phyloP scores from a whole-genome alignment of 1,140 invertebrate genomes.

The Sipha flava region DNA sequence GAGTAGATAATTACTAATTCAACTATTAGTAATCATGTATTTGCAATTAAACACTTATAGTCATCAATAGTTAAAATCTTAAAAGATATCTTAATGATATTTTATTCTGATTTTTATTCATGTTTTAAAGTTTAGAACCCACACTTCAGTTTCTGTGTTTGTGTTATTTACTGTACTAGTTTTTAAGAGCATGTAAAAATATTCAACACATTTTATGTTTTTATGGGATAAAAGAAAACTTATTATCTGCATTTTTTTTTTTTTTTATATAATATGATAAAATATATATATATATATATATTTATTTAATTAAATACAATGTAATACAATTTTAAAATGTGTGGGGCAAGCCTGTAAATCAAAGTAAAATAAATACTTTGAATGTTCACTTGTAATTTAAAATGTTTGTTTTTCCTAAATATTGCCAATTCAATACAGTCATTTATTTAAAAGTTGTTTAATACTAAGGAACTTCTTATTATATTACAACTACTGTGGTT shows the following conservation, averaged over 20 bases:
- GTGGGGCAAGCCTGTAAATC: not conserved
- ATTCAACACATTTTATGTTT: slow-evolving; percentile 13
- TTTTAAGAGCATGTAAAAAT: slow-evolving; percentile 18
- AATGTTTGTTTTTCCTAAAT: not conserved
- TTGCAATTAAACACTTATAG: not conserved
- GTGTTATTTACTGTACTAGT: slow-evolving; percentile 23
- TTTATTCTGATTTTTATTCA: slow-evolving; percentile 11
- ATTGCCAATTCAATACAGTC: not conserved
- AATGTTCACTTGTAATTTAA: not conserved
- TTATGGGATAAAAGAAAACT: not conserved
- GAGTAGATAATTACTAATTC: not conserved
- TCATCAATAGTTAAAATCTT: not conserved
- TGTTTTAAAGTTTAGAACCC: not conserved
- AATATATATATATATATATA: not conserved
- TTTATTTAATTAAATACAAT: not conserved
- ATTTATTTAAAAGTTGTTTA: not conserved
- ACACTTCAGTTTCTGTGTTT: slow-evolving; percentile 17
- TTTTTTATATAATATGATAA: not conserved
- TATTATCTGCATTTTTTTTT: not conserved
- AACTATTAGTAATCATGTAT: not conserved
- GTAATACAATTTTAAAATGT: not conserved
- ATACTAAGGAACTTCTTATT: no score
- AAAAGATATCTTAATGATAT: not conserved
- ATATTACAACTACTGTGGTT: no score
- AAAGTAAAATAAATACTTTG: slow-evolving; percentile 8